phyloP scores from a whole-genome alignment of 2,113 vertebrate species.

The Gymnorhina tibicen region DNA sequence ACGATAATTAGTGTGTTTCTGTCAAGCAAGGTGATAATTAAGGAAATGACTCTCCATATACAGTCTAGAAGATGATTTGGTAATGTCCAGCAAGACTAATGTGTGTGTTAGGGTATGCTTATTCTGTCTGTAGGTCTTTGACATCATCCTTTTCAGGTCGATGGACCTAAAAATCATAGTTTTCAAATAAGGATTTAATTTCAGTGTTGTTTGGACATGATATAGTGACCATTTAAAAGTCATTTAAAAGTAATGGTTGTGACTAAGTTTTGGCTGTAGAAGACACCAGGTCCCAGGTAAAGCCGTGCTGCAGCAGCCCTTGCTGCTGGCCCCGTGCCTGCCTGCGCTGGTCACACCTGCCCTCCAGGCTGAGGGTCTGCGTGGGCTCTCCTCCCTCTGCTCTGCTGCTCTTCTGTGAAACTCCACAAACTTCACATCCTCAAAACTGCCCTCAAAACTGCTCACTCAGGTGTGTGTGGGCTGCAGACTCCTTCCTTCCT shows the following conservation, averaged over 20 bases:
- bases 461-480: background rate
- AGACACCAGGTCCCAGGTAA: background rate
- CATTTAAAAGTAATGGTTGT: background rate
- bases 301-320: background rate
- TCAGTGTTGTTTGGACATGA: background rate
- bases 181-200: background rate
- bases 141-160: background rate
- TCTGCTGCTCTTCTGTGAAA: background rate
- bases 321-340: background rate
- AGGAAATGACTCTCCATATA: background rate
- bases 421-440: background rate
- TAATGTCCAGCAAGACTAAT: background rate
- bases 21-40: background rate
- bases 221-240: background rate
- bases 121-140: background rate
- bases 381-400: background rate
- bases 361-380: background rate
- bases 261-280: background rate
- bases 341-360: background rate
- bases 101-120: background rate
- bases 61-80: background rate
- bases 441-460: background rate
- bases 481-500: background rate
- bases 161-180: background rate
- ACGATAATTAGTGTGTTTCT: background rate